Evolutionary conservation across 30 jellyfish, hydroid and myxozoan genomes (phyloP).

Genomic region (Chrysaora quinquecirrha): DNA sequence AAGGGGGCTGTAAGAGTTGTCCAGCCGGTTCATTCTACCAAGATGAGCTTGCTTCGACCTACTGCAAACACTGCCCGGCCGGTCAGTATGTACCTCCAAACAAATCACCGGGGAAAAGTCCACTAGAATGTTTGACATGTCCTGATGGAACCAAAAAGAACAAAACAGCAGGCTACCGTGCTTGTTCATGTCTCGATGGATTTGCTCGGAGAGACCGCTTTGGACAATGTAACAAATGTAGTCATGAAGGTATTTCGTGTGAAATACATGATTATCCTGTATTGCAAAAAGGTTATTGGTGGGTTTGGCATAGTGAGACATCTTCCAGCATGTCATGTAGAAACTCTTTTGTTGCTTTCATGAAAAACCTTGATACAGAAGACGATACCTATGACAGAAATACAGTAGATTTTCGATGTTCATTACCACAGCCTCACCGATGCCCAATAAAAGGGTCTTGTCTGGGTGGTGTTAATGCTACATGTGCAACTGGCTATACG

Average conservation of each 20-base stretch:
- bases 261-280: slow-evolving; percentile 16
- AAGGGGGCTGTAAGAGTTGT: slow-evolving; percentile 14
- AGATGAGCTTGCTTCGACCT: slow-evolving; percentile 51
- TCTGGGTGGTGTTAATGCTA: slow-evolving; percentile 34
- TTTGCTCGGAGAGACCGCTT: slow-evolving; percentile 36
- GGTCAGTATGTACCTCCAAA: slow-evolving; percentile 66
- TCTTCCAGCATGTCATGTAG: not conserved
- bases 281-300: slow-evolving; percentile 42
- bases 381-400: slow-evolving; percentile 14
- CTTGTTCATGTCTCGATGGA: slow-evolving; percentile 29
- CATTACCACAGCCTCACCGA: slow-evolving; percentile 21
- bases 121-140: slow-evolving; percentile 57
- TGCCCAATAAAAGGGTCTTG: slow-evolving; percentile 55
- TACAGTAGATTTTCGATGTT: slow-evolving; percentile 8
- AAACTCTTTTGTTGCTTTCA: not conserved
- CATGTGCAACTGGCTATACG: slow-evolving; percentile 27
- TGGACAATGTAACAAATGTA: slow-evolving; percentile 34
- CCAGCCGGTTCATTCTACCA: slow-evolving; percentile 67
- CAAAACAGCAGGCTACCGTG: slow-evolving; percentile 51
- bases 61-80: slow-evolving; percentile 51
- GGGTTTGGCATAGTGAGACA: slow-evolving; percentile 7
- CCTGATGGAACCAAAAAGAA: slow-evolving; percentile 62
- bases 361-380: not conserved
- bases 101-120: slow-evolving; percentile 44
- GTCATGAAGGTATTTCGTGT: slow-evolving; percentile 21